These are phyloP conservation scores for Dromius quadrimaculatus DNA, from an alignment of 2,888 invertebrate genomes.

Conservation along the genomic window DNA sequence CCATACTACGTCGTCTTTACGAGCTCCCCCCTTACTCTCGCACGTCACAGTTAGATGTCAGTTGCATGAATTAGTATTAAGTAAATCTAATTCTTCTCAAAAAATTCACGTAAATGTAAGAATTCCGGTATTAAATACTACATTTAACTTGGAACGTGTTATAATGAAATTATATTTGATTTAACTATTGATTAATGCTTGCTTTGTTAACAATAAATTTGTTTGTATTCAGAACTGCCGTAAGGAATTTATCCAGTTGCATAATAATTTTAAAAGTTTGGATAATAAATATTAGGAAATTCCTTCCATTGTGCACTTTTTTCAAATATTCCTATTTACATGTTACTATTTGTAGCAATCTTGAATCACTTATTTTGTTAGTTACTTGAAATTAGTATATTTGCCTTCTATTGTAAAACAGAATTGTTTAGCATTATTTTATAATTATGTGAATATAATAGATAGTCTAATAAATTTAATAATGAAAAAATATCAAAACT, in stretches of 20 bases:
- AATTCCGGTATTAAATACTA: too few relatives aligned
- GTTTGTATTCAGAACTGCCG: constrained; percentile 46
- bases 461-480: constrained; percentile 52
- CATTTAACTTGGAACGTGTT: too few relatives aligned
- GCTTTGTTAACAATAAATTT: constrained; percentile 49
- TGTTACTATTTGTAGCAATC: constrained; percentile 51
- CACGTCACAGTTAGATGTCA: too few relatives aligned
- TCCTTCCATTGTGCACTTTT: constrained; percentile 47
- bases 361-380: constrained; percentile 45
- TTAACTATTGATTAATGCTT: constrained; percentile 43
- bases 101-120: constrained; percentile 34
- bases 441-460: constrained; percentile 47
- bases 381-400: constrained; percentile 51
- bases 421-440: constrained; percentile 51
- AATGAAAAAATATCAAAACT: constrained; percentile 42
- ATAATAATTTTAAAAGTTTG: constrained; percentile 42
- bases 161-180: constrained; percentile 48
- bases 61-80: too few relatives aligned
- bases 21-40: too few relatives aligned
- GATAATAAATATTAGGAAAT: constrained; percentile 42
- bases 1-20: too few relatives aligned
- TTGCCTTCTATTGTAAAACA: constrained; percentile 52
- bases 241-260: constrained; percentile 31
- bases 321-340: constrained; percentile 51
- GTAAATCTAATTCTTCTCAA: constrained; percentile 20